Evolutionary conservation across 2,797 vertebrate species (phyloP).

Genomic region (Taeniopygia guttata): DNA sequence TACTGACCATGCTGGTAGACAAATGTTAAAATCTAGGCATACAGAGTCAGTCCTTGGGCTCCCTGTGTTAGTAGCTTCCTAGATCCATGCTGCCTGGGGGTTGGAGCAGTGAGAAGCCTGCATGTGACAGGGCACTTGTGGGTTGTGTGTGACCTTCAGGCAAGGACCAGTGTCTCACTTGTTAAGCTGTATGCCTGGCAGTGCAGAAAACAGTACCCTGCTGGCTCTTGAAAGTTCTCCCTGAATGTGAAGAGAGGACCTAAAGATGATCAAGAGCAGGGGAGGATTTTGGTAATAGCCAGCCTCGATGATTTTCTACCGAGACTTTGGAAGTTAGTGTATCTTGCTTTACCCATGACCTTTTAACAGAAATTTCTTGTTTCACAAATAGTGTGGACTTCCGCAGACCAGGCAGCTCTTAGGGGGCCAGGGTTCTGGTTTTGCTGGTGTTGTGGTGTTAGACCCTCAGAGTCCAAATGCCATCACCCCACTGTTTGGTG

Average conservation of each 20-base stretch:
- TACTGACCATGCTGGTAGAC: neutral
- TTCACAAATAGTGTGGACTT: neutral
- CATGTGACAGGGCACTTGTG: neutral
- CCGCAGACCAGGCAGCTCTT: neutral
- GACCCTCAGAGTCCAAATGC: neutral
- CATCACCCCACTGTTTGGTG: neutral
- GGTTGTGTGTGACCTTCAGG: neutral
- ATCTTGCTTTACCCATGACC: neutral
- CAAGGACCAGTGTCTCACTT: neutral
- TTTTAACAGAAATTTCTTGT: neutral
- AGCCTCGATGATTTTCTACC: neutral
- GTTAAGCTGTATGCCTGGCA: neutral
- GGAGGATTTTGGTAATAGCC: neutral
- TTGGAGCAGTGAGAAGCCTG: neutral
- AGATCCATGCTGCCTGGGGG: neutral
- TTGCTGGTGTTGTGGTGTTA: neutral
- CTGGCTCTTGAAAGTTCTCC: neutral
- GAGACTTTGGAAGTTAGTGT: neutral
- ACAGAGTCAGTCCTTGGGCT: neutral
- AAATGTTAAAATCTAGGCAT: neutral
- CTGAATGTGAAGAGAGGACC: neutral
- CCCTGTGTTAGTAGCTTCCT: neutral
- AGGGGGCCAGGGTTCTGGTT: neutral
- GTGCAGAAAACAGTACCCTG: neutral
- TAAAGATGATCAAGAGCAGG: neutral